A percentile compares a stretch with the other conserved stretches of the same genome.
Conservation (phyloP, 1,140 invertebrate species). For the Ceratitis capitata region DNA sequence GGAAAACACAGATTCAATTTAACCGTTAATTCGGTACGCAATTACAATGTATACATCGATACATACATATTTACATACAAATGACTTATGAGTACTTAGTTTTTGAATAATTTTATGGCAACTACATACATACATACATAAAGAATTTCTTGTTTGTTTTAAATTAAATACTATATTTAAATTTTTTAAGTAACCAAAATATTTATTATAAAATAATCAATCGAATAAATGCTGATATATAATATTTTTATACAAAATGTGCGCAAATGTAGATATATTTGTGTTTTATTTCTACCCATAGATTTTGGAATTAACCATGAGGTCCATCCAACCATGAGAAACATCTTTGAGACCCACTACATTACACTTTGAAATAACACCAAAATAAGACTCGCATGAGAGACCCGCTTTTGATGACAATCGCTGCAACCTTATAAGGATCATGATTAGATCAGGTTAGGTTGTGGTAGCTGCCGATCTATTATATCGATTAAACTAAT, state of each 20-base stretch:
- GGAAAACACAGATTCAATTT: background rate
- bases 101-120: conserved; percentile 27
- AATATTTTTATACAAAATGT: conserved; percentile 23
- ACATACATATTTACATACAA: background rate
- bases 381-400: too few species aligned
- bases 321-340: too few species aligned
- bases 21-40: background rate
- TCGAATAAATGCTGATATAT: conserved; percentile 22
- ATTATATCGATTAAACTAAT: too few species aligned
- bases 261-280: background rate
- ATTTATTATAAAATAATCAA: conserved; percentile 29
- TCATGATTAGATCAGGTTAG: too few species aligned
- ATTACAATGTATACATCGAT: background rate
- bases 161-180: background rate
- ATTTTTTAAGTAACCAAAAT: conserved; percentile 9
- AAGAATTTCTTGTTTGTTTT: conserved; percentile 6
- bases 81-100: background rate
- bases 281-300: too few species aligned
- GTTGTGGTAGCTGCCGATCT: too few species aligned
- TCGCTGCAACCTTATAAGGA: too few species aligned
- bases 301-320: too few species aligned
- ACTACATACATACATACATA: background rate
- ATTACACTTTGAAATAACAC: too few species aligned
- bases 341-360: too few species aligned
- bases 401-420: too few species aligned